A percentile compares a stretch with the other conserved stretches of the same genome.
These are phyloP conservation scores for Tenodera sinensis DNA, from an alignment of 2,888 invertebrate genomes.

Conservation along the genomic window DNA sequence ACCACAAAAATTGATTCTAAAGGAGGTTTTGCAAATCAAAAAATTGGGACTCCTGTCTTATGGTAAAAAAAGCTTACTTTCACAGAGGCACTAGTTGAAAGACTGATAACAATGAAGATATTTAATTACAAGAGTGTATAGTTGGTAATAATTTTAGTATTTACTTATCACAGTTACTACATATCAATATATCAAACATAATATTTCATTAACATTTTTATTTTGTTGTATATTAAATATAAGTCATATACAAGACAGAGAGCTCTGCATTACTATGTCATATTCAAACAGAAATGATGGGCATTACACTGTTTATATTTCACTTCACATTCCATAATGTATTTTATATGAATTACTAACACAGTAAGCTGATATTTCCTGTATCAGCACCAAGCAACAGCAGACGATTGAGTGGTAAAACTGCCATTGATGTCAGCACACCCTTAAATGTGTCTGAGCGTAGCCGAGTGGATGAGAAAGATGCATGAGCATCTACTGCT, in stretches of 20 bases:
- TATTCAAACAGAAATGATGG: neutral
- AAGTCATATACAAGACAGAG: neutral
- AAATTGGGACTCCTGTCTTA: no score
- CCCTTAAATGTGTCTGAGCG: constrained; percentile 88
- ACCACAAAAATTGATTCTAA: no score
- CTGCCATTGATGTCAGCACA: constrained; percentile 83
- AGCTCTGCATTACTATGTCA: neutral
- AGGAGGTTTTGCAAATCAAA: no score
- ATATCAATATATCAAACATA: neutral
- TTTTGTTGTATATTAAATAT: neutral
- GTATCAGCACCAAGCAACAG: constrained; percentile 89
- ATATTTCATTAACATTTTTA: neutral
- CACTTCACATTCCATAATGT: neutral
- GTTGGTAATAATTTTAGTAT: neutral
- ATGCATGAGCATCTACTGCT: constrained; percentile 63
- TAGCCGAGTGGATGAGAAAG: constrained; percentile 79
- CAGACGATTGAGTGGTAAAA: constrained; percentile 85
- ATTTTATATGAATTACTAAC: constrained; percentile 48
- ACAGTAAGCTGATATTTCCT: constrained; percentile 77
- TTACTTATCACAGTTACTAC: neutral
- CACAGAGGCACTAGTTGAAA: no score
- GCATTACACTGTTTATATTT: neutral
- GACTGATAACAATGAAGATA: no score
- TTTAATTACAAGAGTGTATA: no score
- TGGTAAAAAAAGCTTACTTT: no score